A percentile compares a stretch with the other conserved stretches of the same genome.
Conservation (phyloP, 2,888 invertebrate species). For the Antheraea yamamai region DNA sequence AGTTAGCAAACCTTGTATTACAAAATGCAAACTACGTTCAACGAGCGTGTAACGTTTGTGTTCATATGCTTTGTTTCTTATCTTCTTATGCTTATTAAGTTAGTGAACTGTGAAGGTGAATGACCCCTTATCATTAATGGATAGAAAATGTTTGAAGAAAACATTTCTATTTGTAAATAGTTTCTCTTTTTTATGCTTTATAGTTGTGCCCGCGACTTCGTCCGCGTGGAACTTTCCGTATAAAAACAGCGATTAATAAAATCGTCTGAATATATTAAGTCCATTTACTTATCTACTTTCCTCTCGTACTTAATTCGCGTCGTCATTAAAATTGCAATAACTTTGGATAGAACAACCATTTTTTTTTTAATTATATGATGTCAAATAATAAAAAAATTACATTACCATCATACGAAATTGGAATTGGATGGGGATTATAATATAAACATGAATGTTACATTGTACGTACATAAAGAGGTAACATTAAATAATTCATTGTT, state of each 20-base stretch:
- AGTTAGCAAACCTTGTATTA: background rate
- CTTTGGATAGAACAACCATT: too few relatives aligned
- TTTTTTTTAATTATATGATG: too few relatives aligned
- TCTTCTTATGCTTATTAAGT: constrained; percentile 13
- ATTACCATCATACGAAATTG: background rate
- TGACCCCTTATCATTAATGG: constrained; percentile 12
- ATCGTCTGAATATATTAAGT: too few relatives aligned
- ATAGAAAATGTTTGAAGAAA: constrained; percentile 66
- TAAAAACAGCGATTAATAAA: too few relatives aligned
- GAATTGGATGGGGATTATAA: background rate
- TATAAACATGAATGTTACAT: background rate
- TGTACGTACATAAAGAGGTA: background rate
- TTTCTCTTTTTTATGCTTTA: background rate
- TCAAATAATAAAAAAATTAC: too few relatives aligned
- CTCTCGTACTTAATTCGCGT: too few relatives aligned
- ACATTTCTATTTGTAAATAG: constrained; percentile 53
- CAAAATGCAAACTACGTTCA: constrained; percentile 2
- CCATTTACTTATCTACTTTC: too few relatives aligned
- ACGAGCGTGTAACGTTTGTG: background rate
- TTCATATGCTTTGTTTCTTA: constrained; percentile 10
- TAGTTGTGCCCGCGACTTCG: too few relatives aligned
- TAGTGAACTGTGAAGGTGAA: constrained; percentile 19
- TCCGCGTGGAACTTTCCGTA: too few relatives aligned
- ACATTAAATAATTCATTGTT: background rate
- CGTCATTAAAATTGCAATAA: too few relatives aligned